Conservation (phyloP, 2,888 invertebrate species). For the Strigamia transsilvanica region DNA sequence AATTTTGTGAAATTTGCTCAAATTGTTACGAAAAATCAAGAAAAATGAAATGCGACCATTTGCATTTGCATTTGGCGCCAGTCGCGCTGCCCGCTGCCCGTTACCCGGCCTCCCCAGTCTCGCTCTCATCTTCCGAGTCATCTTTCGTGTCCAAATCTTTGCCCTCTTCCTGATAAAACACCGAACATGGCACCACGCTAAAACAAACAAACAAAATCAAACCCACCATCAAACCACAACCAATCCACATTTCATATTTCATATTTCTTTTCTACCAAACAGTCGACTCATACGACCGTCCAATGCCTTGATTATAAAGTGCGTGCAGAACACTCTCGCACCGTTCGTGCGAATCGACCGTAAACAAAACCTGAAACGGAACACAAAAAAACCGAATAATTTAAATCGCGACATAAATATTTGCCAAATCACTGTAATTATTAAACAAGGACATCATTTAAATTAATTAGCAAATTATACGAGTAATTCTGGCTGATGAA, state of each 20-base stretch:
- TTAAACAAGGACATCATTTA: too few species aligned
- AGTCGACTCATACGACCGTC: conserved; percentile 65
- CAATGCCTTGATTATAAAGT: conserved; percentile 71
- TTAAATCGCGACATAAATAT: conserved; percentile 25
- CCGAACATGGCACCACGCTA: conserved; percentile 73
- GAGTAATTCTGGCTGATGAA: too few species aligned
- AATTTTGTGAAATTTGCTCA: too few species aligned
- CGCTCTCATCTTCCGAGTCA: conserved; percentile 35
- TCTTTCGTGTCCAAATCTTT: conserved; percentile 22
- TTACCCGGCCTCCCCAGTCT: neutral
- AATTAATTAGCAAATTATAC: too few species aligned
- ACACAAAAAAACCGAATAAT: neutral
- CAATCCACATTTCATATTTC: too few species aligned
- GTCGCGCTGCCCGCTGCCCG: neutral
- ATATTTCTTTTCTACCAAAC: too few species aligned
- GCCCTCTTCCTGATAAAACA: conserved; percentile 65
- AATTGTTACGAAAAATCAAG: too few species aligned
- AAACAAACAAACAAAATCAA: conserved; percentile 72
- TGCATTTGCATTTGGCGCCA: conserved; percentile 65
- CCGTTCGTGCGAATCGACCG: conserved; percentile 68
- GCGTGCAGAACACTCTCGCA: conserved; percentile 72
- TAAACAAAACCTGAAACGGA: conserved; percentile 69
- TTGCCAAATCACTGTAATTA: neutral
- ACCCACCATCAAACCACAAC: neutral
- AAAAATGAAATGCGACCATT: too few species aligned